Conservation (phyloP, 2,797 vertebrate genomes). For the Oreortyx pictus region DNA sequence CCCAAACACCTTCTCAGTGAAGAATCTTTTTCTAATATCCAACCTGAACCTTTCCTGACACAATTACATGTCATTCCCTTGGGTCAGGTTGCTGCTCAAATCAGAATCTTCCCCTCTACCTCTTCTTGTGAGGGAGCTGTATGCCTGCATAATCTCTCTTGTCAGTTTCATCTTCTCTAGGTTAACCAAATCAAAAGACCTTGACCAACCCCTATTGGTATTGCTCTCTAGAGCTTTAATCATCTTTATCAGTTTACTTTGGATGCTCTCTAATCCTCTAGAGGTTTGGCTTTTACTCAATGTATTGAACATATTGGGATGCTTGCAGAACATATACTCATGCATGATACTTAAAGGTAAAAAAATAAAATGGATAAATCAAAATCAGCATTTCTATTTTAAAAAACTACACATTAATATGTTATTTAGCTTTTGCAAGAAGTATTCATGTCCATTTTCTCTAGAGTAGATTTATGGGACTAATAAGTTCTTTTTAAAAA, state of each 20-base stretch:
- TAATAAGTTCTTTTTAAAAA: neutral
- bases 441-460: neutral
- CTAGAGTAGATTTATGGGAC: neutral
- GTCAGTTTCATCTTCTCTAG: too few relatives aligned
- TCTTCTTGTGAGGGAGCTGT: too few relatives aligned
- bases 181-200: too few relatives aligned
- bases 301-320: neutral
- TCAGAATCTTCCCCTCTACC: neutral
- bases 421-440: neutral
- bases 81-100: neutral
- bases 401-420: neutral
- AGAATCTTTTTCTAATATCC: neutral
- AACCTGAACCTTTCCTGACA: neutral
- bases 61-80: neutral
- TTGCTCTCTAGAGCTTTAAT: neutral
- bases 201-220: too few relatives aligned
- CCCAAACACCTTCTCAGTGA: neutral
- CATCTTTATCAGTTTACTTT: neutral
- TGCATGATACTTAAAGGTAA: neutral
- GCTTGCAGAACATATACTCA: neutral
- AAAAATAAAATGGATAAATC: neutral
- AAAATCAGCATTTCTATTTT: neutral
- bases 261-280: neutral
- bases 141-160: too few relatives aligned
- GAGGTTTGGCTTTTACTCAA: neutral